Evolutionary conservation across 2,797 vertebrate species (phyloP).

Genomic region (Sebastes taczanowskii): DNA sequence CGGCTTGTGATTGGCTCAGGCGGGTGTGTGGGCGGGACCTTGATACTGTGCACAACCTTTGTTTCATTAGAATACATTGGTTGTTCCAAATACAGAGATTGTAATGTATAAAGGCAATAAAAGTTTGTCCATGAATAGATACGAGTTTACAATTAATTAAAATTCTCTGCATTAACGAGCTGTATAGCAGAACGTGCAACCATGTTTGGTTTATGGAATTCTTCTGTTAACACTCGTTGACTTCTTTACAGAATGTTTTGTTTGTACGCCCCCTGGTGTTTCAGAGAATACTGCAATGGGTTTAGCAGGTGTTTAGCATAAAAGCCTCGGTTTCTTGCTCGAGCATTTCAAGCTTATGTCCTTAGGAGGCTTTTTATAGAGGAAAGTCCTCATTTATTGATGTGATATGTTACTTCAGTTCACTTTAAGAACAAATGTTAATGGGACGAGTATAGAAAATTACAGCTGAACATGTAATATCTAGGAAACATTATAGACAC

Average conservation of each 20-base stretch:
- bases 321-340: too few relatives aligned
- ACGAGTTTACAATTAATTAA: neutral
- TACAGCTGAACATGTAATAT: neutral
- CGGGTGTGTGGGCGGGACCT: too few relatives aligned
- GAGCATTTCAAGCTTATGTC: neutral
- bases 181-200: neutral
- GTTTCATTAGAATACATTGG: neutral
- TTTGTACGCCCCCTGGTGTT: neutral
- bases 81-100: neutral
- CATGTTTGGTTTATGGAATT: neutral
- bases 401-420: too few relatives aligned
- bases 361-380: neutral
- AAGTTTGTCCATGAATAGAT: neutral
- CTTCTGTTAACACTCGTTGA: neutral
- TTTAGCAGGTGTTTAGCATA: fast-evolving
- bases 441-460: neutral
- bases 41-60: too few relatives aligned
- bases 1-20: too few relatives aligned
- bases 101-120: neutral
- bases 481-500: neutral
- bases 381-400: neutral
- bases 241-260: neutral
- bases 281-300: too few relatives aligned
- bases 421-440: neutral
- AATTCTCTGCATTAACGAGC: neutral